Evolutionary conservation across 2,888 invertebrate genomes (phyloP).

Genomic region (Actias luna): DNA sequence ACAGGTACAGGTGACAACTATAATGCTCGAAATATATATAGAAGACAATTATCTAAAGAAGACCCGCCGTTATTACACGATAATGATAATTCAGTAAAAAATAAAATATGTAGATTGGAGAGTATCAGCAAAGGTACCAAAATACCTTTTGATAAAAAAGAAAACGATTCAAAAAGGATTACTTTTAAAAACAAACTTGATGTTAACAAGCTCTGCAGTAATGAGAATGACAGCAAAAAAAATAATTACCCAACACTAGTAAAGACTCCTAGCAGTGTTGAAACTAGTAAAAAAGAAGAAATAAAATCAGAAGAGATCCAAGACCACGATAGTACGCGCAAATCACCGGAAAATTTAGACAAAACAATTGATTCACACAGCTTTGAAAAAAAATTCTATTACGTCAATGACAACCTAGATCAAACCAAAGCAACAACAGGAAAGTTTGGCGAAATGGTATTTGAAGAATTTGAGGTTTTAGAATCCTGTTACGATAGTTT

Average conservation of each 20-base stretch:
- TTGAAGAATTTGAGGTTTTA: conserved; percentile 90
- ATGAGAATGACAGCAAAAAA: conserved; percentile 33
- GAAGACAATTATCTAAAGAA: conserved; percentile 61
- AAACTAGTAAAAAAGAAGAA: conserved; percentile 35
- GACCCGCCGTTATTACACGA: conserved; percentile 72
- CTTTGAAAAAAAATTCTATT: conserved; percentile 83
- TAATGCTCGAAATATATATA: conserved; percentile 69
- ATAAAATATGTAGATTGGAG: conserved; percentile 75
- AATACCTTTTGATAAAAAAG: conserved; percentile 69
- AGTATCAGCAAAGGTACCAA: conserved; percentile 75
- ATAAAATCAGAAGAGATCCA: conserved; percentile 31
- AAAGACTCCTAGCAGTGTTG: conserved; percentile 32
- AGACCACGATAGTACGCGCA: conserved; percentile 36
- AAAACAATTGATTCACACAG: conserved; percentile 54
- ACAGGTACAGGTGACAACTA: conserved; percentile 85
- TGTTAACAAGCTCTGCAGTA: conserved; percentile 28
- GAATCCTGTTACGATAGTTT: conserved; percentile 83
- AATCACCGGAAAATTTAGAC: conserved; percentile 34
- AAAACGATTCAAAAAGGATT: conserved; percentile 50
- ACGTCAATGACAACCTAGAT: conserved; percentile 81
- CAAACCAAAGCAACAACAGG: conserved; percentile 80
- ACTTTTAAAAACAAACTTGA: conserved; percentile 38
- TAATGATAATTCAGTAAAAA: conserved; percentile 76
- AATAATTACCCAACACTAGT: conserved; percentile 21
- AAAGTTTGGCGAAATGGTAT: conserved; percentile 92